Evolutionary conservation across 2,113 vertebrate species (phyloP).

Genomic region (Platysteira castanea): DNA sequence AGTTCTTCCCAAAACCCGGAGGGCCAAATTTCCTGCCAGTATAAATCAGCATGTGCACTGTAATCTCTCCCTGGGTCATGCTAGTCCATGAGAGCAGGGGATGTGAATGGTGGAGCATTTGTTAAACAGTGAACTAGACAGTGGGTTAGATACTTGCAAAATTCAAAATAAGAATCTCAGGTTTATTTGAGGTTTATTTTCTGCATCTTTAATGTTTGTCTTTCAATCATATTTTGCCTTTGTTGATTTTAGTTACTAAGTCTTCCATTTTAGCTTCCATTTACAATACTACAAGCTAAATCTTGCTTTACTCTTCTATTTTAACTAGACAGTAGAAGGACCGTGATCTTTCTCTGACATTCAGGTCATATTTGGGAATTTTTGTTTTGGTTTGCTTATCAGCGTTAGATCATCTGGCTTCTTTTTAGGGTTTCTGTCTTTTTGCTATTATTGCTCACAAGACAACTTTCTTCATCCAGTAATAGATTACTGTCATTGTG

Average conservation of each 20-base stretch:
- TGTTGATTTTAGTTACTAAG: not conserved
- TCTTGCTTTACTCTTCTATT: not conserved
- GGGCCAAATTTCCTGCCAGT: constrained; percentile 24
- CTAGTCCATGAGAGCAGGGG: not conserved
- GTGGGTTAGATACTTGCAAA: not conserved
- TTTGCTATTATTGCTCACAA: not conserved
- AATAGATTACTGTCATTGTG: not conserved
- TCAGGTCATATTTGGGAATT: not conserved
- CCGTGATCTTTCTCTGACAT: not conserved
- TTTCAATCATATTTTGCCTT: not conserved
- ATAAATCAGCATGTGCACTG: not conserved
- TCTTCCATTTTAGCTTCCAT: not conserved
- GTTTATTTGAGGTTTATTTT: not conserved
- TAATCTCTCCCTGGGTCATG: not conserved
- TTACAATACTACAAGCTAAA: not conserved
- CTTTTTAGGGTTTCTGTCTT: not conserved
- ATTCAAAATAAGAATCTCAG: not conserved
- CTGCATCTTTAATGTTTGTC: not conserved
- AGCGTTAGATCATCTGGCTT: not conserved
- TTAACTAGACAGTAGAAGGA: not conserved
- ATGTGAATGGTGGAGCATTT: not conserved
- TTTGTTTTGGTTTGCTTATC: not conserved
- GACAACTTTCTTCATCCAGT: not conserved
- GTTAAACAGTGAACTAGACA: not conserved
- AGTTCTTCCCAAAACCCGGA: constrained; percentile 17